Conservation (phyloP, 2,113 vertebrate genomes). For the Otus sunia region DNA sequence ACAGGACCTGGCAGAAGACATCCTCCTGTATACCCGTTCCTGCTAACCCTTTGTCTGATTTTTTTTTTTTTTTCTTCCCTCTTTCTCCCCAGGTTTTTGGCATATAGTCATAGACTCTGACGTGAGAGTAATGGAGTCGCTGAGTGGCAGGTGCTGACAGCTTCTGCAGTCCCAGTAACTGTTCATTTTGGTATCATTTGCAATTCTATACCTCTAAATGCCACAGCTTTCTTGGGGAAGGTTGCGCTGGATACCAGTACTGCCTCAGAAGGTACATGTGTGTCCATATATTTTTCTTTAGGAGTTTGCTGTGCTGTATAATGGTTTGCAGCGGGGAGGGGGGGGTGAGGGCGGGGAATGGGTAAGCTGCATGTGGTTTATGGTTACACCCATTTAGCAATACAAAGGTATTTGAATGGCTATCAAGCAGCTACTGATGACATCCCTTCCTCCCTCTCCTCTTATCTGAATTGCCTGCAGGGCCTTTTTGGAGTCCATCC, state of each 20-base stretch:
- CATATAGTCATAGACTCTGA: constrained; percentile 52
- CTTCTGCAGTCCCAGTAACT: constrained; percentile 25
- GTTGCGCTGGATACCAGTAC: constrained; percentile 67
- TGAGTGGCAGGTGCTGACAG: constrained; percentile 68
- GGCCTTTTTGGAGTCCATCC: constrained; percentile 28
- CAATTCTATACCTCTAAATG: constrained; percentile 71
- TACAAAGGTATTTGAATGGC: background rate
- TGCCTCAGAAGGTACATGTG: constrained; percentile 70
- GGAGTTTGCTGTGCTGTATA: background rate
- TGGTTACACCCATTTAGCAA: constrained; percentile 1
- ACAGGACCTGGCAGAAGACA: background rate
- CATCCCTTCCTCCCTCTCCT: background rate
- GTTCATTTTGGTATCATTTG: constrained; percentile 48
- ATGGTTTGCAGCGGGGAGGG: background rate
- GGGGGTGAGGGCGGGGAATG: background rate
- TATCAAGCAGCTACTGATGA: background rate
- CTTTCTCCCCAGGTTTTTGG: constrained; percentile 63
- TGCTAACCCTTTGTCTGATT: constrained; percentile 39
- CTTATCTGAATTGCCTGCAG: constrained; percentile 22
- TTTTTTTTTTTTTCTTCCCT: background rate
- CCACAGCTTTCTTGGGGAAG: constrained; percentile 70
- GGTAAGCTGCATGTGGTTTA: background rate
- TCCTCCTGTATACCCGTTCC: background rate
- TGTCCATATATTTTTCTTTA: background rate
- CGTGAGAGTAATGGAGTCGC: constrained; percentile 35